Percentiles rank a stretch among this genome's conserved stretches.
Conservation (phyloP, 2,888 invertebrate species). For the Endotricha flammealis region DNA sequence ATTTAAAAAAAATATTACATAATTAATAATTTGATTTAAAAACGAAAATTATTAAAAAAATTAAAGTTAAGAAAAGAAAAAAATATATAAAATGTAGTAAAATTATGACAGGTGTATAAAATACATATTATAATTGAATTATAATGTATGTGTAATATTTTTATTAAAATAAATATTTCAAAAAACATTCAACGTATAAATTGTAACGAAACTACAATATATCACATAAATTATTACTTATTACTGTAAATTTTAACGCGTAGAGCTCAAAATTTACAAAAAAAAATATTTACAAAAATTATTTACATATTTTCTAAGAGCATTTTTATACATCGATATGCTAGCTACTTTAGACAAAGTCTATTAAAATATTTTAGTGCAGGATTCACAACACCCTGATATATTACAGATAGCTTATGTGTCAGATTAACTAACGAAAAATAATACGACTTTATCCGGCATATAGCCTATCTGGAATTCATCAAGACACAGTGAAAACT, state of each 20-base stretch:
- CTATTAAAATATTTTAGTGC: conserved; percentile 20
- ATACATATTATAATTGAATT: too few relatives aligned
- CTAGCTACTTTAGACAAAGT: conserved; percentile 22
- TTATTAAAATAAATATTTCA: conserved; percentile 9
- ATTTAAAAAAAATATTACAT: conserved; percentile 11
- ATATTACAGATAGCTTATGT: too few relatives aligned
- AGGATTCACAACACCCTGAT: too few relatives aligned
- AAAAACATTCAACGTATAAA: conserved; percentile 10
- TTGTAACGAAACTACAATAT: conserved; percentile 13
- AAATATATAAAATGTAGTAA: too few relatives aligned
- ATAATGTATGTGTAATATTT: conserved; percentile 11
- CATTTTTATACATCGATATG: conserved; percentile 30
- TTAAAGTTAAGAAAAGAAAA: conserved; percentile 14
- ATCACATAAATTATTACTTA: conserved; percentile 28
- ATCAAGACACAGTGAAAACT: too few relatives aligned
- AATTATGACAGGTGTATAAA: too few relatives aligned
- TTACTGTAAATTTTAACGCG: conserved; percentile 11
- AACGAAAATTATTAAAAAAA: too few relatives aligned
- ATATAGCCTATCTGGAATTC: too few relatives aligned
- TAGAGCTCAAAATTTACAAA: conserved; percentile 21
- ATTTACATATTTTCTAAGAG: conserved; percentile 26
- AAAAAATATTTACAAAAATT: conserved; percentile 22
- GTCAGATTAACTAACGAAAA: too few relatives aligned
- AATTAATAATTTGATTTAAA: too few relatives aligned
- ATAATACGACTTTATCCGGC: too few relatives aligned